Conservation (phyloP, 2,113 vertebrate genomes). For the Varanus komodoensis region DNA sequence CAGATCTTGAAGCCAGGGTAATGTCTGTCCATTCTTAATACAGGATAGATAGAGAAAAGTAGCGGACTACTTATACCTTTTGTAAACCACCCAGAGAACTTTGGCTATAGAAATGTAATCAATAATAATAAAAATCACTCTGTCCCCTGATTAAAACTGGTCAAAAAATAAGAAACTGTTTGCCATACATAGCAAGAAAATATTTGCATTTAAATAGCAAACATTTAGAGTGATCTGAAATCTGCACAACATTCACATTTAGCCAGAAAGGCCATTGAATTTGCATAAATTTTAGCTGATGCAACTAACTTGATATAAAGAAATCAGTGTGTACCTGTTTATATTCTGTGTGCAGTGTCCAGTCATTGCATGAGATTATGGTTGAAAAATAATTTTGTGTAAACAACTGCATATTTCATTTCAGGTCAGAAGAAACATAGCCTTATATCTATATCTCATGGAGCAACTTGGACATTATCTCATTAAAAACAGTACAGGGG, state of each 20-base stretch:
- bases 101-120: too few relatives aligned
- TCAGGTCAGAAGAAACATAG: not conserved
- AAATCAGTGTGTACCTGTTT: not conserved
- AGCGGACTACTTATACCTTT: not conserved
- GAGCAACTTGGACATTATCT: not conserved
- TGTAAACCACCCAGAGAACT: too few relatives aligned
- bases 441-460: not conserved
- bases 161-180: not conserved
- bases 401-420: conserved; percentile 12
- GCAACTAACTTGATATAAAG: not conserved
- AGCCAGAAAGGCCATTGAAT: not conserved
- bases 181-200: not conserved
- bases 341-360: not conserved
- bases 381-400: not conserved
- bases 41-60: not conserved
- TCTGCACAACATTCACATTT: not conserved
- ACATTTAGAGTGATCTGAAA: not conserved
- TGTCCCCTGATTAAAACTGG: not conserved
- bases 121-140: not conserved
- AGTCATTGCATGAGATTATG: not conserved
- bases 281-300: not conserved
- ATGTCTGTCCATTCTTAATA: not conserved
- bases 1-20: too few relatives aligned
- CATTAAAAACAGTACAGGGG: not conserved
- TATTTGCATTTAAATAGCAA: not conserved